Evolutionary conservation across 2,113 vertebrate species (phyloP), one percentile per base, ranked within the genome.

Genomic region (Heteronetta atricapilla): DNA sequence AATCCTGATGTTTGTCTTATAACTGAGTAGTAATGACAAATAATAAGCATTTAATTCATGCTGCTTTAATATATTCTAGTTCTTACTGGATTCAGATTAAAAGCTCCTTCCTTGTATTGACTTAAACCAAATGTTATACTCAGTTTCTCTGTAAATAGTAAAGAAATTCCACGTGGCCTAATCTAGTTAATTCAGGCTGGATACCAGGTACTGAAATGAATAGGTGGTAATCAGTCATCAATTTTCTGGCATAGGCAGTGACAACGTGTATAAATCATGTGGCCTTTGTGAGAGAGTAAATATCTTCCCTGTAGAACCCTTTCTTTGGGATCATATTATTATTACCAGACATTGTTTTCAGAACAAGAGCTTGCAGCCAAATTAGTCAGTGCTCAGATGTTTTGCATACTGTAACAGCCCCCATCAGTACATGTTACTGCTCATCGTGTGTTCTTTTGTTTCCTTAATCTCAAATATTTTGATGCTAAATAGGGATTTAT

Each of bases 1-100:
- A 92, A 86, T 92, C 90, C 95, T 95, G 88, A 89, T 97, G 93
- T 83, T 79, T 67, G 31, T 52, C 40, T 50, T 84, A 36, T 76
- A 70, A 89, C 67, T 59, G 28, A 48, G 25, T 62, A 88, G 79
- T 70, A 63, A 46, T 42, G 77, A 88, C 81, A 92, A 95, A 88
- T 73, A 92, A 88, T 36, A 90, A 76, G 52, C 33, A 69, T 48
- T 33, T 42, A 29, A 48, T 87, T 64, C 22, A 12, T 52, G n/a
- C 5, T 9, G 60, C 29, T 90, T 87, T 70, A 75, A 48, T 50
- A 50, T 66, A 18, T 75, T 82, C 56, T 68, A 15, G 31, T 63
- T 50, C 34, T 89, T 92, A 48, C 82, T 89, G 58, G 60, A 40
- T 88, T 94, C 79, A 4, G 8, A 66, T 73, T 88, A 29, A 81